Conservation (phyloP, 2,797 vertebrate genomes). For the Selene dorsalis region DNA sequence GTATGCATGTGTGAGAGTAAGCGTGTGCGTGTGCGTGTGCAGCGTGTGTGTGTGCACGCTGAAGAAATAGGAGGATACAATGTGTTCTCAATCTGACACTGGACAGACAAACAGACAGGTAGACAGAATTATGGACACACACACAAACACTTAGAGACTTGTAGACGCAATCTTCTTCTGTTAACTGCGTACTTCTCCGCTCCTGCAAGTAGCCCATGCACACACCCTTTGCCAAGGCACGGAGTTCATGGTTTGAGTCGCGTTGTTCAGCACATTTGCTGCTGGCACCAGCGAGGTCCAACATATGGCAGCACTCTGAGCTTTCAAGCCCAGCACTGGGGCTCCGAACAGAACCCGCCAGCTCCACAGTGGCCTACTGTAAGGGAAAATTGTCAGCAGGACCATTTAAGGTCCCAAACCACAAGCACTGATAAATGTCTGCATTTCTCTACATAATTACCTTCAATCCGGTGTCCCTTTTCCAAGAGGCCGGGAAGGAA, state of each 20-base stretch:
- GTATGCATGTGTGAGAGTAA: slow-evolving; percentile 35
- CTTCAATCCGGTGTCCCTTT: slow-evolving; percentile 76
- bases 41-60: slow-evolving; percentile 39
- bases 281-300: slow-evolving; percentile 76
- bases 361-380: slow-evolving; percentile 80
- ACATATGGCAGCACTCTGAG: slow-evolving; percentile 86
- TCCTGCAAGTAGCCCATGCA: slow-evolving; percentile 65
- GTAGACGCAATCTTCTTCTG: slow-evolving; percentile 31
- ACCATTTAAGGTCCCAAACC: slow-evolving; percentile 81
- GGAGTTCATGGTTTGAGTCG: slow-evolving; percentile 80
- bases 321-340: slow-evolving; percentile 69
- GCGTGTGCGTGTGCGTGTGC: slow-evolving; percentile 19
- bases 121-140: slow-evolving; percentile 50
- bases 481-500: slow-evolving; percentile 70
- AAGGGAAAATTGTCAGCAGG: slow-evolving; percentile 79
- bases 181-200: slow-evolving; percentile 44
- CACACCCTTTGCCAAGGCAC: slow-evolving; percentile 80
- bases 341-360: slow-evolving; percentile 78
- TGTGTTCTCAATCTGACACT: slow-evolving; percentile 66
- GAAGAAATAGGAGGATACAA: slow-evolving; percentile 52
- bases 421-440: slow-evolving; percentile 81
- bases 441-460: slow-evolving; percentile 78
- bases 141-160: slow-evolving; percentile 49
- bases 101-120: slow-evolving; percentile 59
- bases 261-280: slow-evolving; percentile 83